Evolutionary conservation across 1,140 invertebrate species (phyloP).

Genomic region (Magallana ariakensis): DNA sequence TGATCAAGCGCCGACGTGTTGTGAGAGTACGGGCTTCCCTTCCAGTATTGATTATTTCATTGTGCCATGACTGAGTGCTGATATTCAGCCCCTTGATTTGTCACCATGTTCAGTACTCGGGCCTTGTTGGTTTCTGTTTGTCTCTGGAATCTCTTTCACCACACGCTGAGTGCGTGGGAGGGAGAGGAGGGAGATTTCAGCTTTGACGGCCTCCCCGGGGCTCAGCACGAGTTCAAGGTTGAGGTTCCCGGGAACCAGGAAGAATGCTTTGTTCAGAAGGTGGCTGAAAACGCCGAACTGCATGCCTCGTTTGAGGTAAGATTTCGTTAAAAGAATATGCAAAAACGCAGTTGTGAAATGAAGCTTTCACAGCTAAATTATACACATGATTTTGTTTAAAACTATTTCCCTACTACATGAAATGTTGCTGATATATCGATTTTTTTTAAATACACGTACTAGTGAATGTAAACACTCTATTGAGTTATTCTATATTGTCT

Average conservation of each 20-base stretch:
- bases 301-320: conserved; percentile 74
- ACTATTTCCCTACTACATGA: too few species aligned
- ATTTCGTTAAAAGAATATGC: not conserved
- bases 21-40: too few species aligned
- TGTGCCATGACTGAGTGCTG: not conserved
- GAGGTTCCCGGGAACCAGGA: conserved; percentile 64
- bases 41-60: not conserved
- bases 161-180: conserved; percentile 50
- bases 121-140: not conserved
- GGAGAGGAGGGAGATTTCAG: conserved; percentile 72
- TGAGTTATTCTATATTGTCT: too few species aligned
- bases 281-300: conserved; percentile 63
- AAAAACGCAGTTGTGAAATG: too few species aligned
- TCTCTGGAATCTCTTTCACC: conserved; percentile 30
- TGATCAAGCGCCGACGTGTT: not conserved
- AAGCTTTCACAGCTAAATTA: too few species aligned
- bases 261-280: conserved; percentile 74
- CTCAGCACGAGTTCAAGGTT: conserved; percentile 75
- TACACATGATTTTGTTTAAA: too few species aligned
- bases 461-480: too few species aligned
- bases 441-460: too few species aligned
- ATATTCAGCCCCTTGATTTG: not conserved
- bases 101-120: conserved; percentile 3
- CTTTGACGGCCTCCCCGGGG: conserved; percentile 74
- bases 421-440: too few species aligned